These are phyloP conservation scores for Oreochromis grahami DNA, from an alignment of 2,797 vertebrate genomes.

Conservation along the genomic window DNA sequence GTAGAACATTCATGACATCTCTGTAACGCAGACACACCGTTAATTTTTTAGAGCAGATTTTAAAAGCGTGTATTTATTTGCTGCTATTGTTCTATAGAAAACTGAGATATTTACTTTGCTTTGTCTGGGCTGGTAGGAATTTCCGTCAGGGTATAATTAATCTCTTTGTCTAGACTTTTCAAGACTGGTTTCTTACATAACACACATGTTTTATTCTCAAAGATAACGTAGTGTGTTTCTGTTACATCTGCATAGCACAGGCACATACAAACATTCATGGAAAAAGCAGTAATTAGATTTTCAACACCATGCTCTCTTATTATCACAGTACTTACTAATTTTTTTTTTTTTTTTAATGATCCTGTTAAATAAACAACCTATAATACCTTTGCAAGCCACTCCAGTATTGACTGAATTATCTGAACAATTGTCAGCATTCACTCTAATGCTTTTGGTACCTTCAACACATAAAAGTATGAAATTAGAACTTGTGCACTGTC, in stretches of 20 bases:
- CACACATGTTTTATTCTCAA: accelerated
- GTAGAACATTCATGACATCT: background rate
- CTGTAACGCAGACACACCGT: slow-evolving; percentile 11
- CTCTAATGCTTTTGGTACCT: accelerated
- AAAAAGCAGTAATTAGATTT: background rate
- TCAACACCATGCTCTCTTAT: background rate
- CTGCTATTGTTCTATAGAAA: background rate
- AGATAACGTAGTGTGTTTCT: accelerated
- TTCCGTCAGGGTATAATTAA: accelerated
- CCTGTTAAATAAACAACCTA: background rate
- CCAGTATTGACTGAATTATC: accelerated
- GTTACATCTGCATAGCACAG: background rate
- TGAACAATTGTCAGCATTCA: background rate
- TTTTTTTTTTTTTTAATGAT: background rate
- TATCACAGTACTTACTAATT: background rate
- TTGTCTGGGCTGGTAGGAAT: background rate
- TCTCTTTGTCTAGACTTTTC: accelerated
- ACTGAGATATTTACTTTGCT: background rate
- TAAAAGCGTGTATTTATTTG: background rate
- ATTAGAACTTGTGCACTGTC: background rate
- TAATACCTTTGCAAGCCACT: background rate
- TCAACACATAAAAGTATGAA: background rate
- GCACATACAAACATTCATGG: background rate
- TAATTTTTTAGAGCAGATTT: background rate
- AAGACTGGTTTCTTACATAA: background rate